A percentile compares a stretch with the other conserved stretches of the same genome.
Evolutionary conservation across 1,140 invertebrate species (phyloP).

Genomic region (Oscheius sp.): DNA sequence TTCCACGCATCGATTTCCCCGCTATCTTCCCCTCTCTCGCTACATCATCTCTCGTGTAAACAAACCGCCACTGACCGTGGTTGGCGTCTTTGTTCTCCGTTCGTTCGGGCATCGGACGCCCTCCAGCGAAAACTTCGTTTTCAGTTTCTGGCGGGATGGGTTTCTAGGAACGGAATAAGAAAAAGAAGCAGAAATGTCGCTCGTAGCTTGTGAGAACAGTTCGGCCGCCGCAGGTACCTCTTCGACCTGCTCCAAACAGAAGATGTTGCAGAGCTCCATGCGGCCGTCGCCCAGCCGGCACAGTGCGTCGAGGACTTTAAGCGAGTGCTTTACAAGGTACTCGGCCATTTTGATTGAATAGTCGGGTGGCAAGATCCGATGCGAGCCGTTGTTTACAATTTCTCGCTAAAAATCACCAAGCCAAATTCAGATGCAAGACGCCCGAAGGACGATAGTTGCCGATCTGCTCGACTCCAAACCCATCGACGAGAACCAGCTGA

Average conservation of each 20-base stretch:
- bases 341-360: too few species aligned
- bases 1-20: too few species aligned
- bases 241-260: too few species aligned
- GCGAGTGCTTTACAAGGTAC: not conserved
- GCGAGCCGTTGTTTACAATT: not conserved
- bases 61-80: too few species aligned
- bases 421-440: slow-evolving; percentile 29
- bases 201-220: not conserved
- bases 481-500: not conserved
- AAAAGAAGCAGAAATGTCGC: not conserved
- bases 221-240: not conserved
- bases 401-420: too few species aligned
- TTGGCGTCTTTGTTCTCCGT: too few species aligned
- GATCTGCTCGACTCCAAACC: not conserved
- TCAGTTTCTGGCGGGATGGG: not conserved
- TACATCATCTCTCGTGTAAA: too few species aligned
- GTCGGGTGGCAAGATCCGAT: too few species aligned
- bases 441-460: slow-evolving; percentile 7
- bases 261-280: too few species aligned
- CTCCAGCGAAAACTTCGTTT: too few species aligned
- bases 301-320: slow-evolving; percentile 2
- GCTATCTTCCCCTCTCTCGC: too few species aligned
- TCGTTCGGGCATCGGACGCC: too few species aligned
- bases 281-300: not conserved
- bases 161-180: not conserved